Base-by-base conservation (phyloP, 2,797 vertebrate species). In the Urophycis tenuis region DNA sequence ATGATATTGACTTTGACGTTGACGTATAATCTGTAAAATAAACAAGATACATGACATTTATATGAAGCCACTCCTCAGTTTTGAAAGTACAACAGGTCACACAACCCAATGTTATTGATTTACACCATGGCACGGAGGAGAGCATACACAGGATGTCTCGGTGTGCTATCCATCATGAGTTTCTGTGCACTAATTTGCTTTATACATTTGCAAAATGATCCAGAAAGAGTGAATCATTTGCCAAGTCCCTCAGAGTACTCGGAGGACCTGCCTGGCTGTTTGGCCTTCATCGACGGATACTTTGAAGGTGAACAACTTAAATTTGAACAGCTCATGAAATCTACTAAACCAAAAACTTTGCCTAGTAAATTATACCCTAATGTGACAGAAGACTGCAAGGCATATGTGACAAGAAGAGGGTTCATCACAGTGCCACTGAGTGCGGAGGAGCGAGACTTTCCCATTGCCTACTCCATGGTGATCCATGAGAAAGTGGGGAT, bases 381-480 rank as follows among this genome's bases (percentile, higher is more conserved):
- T 17, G 72, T 86, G 72, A 94, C 95, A 7, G 77, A 80, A 1
- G 87, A 95, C 79, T 96, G 95, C n/a, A n/a, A 79, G 1, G 22
- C 35, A 32, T 96, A 91, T 75, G 80, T 90, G 67, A 11, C 30
- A 53, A 5, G 80, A 0, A 91, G 93, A 85, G 91, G 88, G 12
- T 96, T 92, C 76, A 19, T 94, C 1, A 90, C 84, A 1, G 77
- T 72, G 11, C 83, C 93, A 3, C 81, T 94, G 64, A 95, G 94
- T 80, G 78, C 83, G 19, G 94, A 94, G 72, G 95, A 96, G 81
- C 80, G 19, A 0, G 79, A 92, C 0, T 97, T 95, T 36, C 95
- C 95, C 0, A 92, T 96, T 2, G 94, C 95, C 0, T 96, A 94
- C 80, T 95, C 95, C 14, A 95, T 96, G 88, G 95, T 96, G 85